Base-by-base conservation (phyloP, 2,888 invertebrate genomes). In the Minunthozetes semirufus region DNA sequence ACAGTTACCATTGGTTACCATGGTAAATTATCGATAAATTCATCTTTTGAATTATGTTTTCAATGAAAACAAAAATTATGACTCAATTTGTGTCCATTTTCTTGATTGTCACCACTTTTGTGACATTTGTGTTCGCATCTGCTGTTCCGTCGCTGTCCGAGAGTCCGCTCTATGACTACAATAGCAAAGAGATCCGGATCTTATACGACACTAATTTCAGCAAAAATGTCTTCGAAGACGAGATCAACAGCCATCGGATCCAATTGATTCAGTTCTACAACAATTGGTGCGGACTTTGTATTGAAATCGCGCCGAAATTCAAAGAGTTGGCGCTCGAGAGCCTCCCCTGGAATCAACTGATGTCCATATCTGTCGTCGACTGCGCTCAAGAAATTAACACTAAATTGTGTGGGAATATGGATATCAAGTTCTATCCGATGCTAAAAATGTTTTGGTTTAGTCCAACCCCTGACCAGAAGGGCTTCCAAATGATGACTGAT, bases 241-340 rank as follows among this genome's bases (percentile, higher is more conserved):
- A 76, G 48, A 59, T 78, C 9, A 78, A 78, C 63, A 89, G 90
- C 0, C 89, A 90, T 85, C 81, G 70, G 11, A 25, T 75, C 27
- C 75, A 75, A 63, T 19, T 96, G 1, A 87, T 97, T 3, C 93
- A 96, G 83, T 97, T 97, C 85, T 98, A 96, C 82, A 95, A 93
- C 83, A 92, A 92, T 80, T 98, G 93, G 88, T 98, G 98, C 83
- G 97, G 97, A 0, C 94, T 92, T 82, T 98, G 98, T 82, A 88
- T 91, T 79, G 85, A 90, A 33, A 98, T 94, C 83, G 92, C 95
- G 0, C 94, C 95, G 0, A 88, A 87, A 56, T 98, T 90, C 87
- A 96, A 93, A 82, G 84, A 86, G 25, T 83, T 96, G 70, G 94
- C 92, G 0, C 85, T 85, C 11, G 87, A 89, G 80, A 82, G 89